Evolutionary conservation across 1,140 invertebrate genomes (phyloP), one percentile per base, ranked within the genome.

Genomic region (Neoseiulus cucumeris): DNA sequence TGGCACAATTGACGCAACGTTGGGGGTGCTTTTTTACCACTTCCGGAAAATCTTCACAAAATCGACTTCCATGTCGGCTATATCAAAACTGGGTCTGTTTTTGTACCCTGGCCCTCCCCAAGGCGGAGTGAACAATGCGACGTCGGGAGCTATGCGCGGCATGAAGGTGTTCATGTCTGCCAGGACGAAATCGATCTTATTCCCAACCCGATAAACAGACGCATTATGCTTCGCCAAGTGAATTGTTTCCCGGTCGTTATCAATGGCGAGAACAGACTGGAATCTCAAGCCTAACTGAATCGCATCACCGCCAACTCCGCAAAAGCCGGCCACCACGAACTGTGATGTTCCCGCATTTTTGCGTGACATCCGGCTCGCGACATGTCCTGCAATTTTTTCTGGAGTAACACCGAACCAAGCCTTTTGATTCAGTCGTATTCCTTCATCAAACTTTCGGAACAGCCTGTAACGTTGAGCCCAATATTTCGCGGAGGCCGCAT

Each of bases 321-420:
- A 97, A 77, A 98, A 98, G 5, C 85, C 94, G 81, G 98, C 95
- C 0, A 98, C 76, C 17, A 98, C 84, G 0, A 90, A 74, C 74
- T 90, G 85, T 72, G 83, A 12, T 7, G 42, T 65, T 20, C 64
- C 18, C 7, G n/a, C n/a, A 74, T 74, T 75, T 42, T 84, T 68
- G 42, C 78, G 74, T 68, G 83, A 84, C 65, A 87, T 76, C 51
- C 79, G 81, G 68, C 85, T 78, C 0, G 95, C 93, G 69, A 93
- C 87, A 74, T 98, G 87, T 64, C 81, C 78, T 25, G 92, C 93
- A 65, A 98, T 87, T 72, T 84, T 83, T 79, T 99, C 95, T 0
- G 94, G 94, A 0, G 95, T 98, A 1, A 98, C 94, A 7, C 92
- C 97, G 79, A 91, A 99, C 95, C 96, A 99, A 71, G 90, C 91